Percentiles rank a stretch among this genome's conserved stretches.
Conservation (phyloP, 2,888 invertebrate species). For the Xylota sylvarum region DNA sequence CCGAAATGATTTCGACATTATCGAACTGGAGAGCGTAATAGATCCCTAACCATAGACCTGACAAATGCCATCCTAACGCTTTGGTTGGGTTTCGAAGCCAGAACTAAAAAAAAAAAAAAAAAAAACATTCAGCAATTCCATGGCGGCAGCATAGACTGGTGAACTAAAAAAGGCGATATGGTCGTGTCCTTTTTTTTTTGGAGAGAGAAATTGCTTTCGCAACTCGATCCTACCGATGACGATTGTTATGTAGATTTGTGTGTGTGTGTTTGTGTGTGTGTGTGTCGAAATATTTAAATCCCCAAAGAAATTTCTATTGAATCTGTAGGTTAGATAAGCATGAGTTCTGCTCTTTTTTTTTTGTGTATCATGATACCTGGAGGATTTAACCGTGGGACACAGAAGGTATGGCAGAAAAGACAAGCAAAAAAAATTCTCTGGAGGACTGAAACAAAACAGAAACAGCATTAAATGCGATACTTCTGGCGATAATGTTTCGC, state of each 20-base stretch:
- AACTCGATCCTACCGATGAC: slow-evolving; percentile 1
- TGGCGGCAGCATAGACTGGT: slow-evolving; percentile 7
- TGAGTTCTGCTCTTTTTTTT: slow-evolving; percentile 19
- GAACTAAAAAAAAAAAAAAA: slow-evolving; percentile 8
- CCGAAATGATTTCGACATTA: slow-evolving; percentile 74
- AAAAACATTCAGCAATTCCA: slow-evolving; percentile 1
- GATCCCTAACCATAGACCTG: slow-evolving; percentile 27
- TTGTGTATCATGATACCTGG: slow-evolving; percentile 10
- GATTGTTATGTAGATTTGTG: slow-evolving; percentile 23
- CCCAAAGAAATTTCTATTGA: slow-evolving; percentile 59
- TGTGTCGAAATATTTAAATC: slow-evolving; percentile 68
- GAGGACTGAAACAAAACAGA: slow-evolving; percentile 51
- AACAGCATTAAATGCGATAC: slow-evolving; percentile 53
- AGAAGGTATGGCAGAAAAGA: slow-evolving; percentile 5
- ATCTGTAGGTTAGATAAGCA: slow-evolving; percentile 70
- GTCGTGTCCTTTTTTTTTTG: slow-evolving; percentile 44
- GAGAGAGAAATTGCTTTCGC: slow-evolving; percentile 35
- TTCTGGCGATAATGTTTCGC: slow-evolving; percentile 47
- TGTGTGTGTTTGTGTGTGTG: slow-evolving; percentile 12
- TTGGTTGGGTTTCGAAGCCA: background rate
- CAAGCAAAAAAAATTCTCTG: slow-evolving; percentile 25
- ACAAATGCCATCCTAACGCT: background rate
- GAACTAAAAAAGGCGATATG: slow-evolving; percentile 57
- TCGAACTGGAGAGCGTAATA: slow-evolving; percentile 64
- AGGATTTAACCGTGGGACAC: slow-evolving; percentile 7